phyloP scores from a whole-genome alignment of 2,888 invertebrate species.

The Tridacna crocea region DNA sequence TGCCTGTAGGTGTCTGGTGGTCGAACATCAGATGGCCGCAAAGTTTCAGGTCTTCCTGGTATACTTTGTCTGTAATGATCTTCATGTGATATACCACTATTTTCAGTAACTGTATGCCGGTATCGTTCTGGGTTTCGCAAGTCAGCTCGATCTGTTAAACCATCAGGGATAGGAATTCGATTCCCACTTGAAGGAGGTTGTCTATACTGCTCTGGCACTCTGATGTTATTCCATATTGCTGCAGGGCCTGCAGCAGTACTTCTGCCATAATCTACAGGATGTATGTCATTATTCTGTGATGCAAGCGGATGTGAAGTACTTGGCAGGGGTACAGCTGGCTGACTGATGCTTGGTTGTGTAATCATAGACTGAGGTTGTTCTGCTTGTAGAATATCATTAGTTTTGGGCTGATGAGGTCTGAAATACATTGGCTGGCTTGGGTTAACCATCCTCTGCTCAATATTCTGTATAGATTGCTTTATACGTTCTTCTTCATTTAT shows the following conservation, averaged over 20 bases:
- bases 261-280: neutral
- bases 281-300: neutral
- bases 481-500: constrained; percentile 6
- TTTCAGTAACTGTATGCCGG: neutral
- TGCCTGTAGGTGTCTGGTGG: neutral
- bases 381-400: neutral
- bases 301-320: neutral
- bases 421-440: neutral
- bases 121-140: neutral
- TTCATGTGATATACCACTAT: neutral
- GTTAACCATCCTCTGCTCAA: neutral
- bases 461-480: neutral
- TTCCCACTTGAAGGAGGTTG: neutral
- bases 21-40: neutral
- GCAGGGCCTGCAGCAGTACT: neutral
- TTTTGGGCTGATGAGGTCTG: constrained; percentile 11
- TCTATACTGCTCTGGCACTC: neutral
- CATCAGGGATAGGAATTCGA: neutral
- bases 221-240: constrained; percentile 10
- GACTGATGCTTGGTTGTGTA: constrained; percentile 1
- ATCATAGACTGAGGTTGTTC: neutral
- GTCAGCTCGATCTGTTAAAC: neutral
- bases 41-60: neutral
- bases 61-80: neutral
- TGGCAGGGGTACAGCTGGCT: neutral